Conservation (phyloP, 1,140 invertebrate species). For the Rhyacophila brunnea region DNA sequence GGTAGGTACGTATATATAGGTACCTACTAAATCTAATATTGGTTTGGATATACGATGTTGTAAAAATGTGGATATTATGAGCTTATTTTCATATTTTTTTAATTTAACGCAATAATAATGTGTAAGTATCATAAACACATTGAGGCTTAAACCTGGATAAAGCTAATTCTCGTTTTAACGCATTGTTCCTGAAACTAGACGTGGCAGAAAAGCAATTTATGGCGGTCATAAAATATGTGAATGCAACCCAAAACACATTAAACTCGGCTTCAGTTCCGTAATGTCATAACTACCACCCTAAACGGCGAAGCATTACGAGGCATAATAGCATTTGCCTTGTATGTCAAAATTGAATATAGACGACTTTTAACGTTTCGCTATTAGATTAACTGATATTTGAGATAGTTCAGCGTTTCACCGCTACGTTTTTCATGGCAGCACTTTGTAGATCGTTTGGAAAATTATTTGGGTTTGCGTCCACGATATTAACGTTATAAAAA, state of each 20-base stretch:
- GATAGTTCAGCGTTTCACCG: constrained; percentile 45
- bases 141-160: constrained; percentile 14
- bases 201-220: constrained; percentile 41
- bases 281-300: constrained; percentile 35
- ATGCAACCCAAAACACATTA: constrained; percentile 41
- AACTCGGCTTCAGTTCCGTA: constrained; percentile 26
- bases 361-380: constrained; percentile 27
- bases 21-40: no score
- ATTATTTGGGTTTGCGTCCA: constrained; percentile 25
- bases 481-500: constrained; percentile 3
- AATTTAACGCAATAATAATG: no score
- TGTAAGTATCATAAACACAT: neutral
- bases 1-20: no score
- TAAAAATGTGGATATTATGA: no score
- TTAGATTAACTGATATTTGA: constrained; percentile 26
- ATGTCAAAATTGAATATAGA: constrained; percentile 23
- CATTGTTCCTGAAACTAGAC: constrained; percentile 38
- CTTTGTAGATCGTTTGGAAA: constrained; percentile 12
- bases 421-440: constrained; percentile 25
- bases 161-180: constrained; percentile 36
- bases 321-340: constrained; percentile 18
- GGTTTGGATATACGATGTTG: no score
- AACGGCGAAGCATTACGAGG: constrained; percentile 19
- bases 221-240: constrained; percentile 37
- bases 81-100: no score